Percentiles rank a stretch among this genome's conserved stretches.
phyloP scores from a whole-genome alignment of 2,113 vertebrate species.

The Leptodactylus fuscus region DNA sequence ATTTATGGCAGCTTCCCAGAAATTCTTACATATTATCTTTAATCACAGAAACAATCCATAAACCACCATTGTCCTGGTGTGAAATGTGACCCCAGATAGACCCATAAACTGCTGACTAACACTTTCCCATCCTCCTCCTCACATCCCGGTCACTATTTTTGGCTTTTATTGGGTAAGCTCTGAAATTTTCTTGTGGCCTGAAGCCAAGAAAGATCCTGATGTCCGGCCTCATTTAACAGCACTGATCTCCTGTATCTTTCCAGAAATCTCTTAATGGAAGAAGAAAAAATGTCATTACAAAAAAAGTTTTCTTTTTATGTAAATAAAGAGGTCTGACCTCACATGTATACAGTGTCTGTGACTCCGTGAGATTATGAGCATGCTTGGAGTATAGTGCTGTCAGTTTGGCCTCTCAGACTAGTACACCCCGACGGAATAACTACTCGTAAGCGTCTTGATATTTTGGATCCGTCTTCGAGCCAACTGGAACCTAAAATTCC shows the following conservation, averaged over 20 bases:
- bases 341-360: not conserved
- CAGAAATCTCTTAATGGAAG: not conserved
- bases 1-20: no score
- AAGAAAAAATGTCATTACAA: not conserved
- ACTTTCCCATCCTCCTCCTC: constrained; percentile 16
- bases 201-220: not conserved
- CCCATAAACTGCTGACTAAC: not conserved
- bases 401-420: not conserved
- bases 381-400: not conserved
- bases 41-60: not conserved
- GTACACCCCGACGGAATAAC: not conserved
- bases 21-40: no score
- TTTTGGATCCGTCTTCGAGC: not conserved
- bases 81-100: not conserved
- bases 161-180: constrained; percentile 10
- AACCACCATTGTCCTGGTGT: not conserved
- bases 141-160: not conserved
- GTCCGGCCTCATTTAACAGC: not conserved
- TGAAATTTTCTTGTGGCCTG: not conserved
- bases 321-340: no score
- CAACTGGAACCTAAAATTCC: not conserved
- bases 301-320: no score
- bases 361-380: not conserved
- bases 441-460: not conserved
- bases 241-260: not conserved